phyloP scores from a whole-genome alignment of 2,113 vertebrate species.

The Copsychus sechellarum region DNA sequence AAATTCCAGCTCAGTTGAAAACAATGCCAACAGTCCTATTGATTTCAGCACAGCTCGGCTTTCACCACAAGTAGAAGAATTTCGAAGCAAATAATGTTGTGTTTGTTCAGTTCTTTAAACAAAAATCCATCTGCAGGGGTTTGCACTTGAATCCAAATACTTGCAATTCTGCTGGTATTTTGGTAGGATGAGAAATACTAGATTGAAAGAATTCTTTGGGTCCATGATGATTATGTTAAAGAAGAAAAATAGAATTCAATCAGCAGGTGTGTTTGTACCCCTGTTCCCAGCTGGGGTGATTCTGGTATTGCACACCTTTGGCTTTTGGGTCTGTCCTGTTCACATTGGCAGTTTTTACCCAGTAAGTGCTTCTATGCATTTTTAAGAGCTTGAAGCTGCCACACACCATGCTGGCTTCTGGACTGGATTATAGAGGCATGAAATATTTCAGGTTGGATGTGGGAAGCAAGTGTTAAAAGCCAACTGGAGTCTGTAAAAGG shows the following conservation, averaged over 20 bases:
- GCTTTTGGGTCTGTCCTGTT: background rate
- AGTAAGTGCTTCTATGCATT: background rate
- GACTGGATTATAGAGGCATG: background rate
- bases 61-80: background rate
- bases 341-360: background rate
- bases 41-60: background rate
- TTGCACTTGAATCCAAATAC: background rate
- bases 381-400: background rate
- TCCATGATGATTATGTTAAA: background rate
- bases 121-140: background rate
- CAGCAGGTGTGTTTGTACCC: background rate
- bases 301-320: fast-evolving
- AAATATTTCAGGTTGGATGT: background rate
- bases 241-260: background rate
- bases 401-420: background rate
- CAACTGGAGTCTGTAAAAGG: background rate
- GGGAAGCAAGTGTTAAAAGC: background rate
- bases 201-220: background rate
- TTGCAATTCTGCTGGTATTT: background rate
- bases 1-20: background rate
- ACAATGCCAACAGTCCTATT: background rate
- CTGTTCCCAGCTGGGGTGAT: background rate
- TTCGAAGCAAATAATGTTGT: background rate
- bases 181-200: background rate
- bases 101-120: slow-evolving; percentile 16